Percentiles rank a stretch among this genome's conserved stretches.
These are phyloP conservation scores for Gracilinanus agilis DNA, from an alignment of 2,113 vertebrate species.

Conservation along the genomic window DNA sequence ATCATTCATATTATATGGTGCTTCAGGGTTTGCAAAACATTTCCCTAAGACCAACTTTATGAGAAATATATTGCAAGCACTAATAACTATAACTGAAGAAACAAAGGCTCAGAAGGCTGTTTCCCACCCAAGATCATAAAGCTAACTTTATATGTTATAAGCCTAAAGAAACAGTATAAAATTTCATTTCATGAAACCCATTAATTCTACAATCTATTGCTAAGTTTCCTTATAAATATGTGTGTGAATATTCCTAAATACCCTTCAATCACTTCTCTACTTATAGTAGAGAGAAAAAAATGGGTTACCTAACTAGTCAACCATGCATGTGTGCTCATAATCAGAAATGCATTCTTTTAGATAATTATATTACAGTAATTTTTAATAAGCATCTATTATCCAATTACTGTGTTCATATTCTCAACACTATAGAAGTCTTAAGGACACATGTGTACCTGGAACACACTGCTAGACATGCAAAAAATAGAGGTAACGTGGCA, in stretches of 20 bases:
- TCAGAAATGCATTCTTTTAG: not conserved
- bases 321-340: not conserved
- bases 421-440: not conserved
- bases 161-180: not conserved
- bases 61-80: not conserved
- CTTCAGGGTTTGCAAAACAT: conserved; percentile 36
- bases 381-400: not conserved
- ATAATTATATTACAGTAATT: not conserved
- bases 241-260: not conserved
- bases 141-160: not conserved
- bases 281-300: not conserved
- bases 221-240: not conserved
- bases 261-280: not conserved
- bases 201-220: not conserved
- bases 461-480: not conserved
- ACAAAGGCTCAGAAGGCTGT: not conserved
- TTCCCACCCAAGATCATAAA: not conserved
- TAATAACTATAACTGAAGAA: not conserved
- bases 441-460: not conserved
- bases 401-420: not conserved
- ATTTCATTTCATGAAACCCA: not conserved
- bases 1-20: not conserved
- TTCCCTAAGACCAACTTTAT: not conserved
- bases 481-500: not conserved
- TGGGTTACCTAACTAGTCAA: not conserved